Percentiles rank a stretch among this genome's conserved stretches.
phyloP scores from a whole-genome alignment of 2,113 vertebrate species.

The Heliornis fulica region DNA sequence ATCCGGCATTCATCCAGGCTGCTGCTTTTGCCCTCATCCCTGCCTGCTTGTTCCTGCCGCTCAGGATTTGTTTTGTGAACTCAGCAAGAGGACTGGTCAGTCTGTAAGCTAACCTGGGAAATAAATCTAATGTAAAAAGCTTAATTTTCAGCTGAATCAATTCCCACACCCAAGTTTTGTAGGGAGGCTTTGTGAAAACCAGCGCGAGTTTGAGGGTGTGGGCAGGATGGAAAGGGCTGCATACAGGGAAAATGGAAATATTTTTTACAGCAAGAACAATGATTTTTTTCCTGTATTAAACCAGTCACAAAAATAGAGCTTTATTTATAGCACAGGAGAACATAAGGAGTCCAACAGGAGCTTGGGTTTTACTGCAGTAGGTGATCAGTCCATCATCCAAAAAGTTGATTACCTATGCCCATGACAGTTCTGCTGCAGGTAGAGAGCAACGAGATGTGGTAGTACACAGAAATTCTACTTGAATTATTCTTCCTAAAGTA shows the following conservation, averaged over 20 bases:
- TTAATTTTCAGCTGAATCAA: background rate
- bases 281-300: conserved; percentile 3
- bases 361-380: background rate
- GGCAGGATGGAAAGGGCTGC: background rate
- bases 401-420: background rate
- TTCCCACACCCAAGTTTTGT: background rate
- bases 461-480: background rate
- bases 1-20: conserved; percentile 16
- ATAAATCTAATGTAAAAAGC: background rate
- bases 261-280: background rate
- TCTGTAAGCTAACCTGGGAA: background rate
- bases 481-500: background rate
- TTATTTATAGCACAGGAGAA: background rate
- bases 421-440: background rate
- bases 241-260: background rate
- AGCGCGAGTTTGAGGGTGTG: background rate
- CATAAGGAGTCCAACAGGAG: background rate
- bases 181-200: background rate
- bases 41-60: background rate
- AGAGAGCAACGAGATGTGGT: background rate
- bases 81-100: background rate
- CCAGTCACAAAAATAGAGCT: background rate
- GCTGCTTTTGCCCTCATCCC: conserved; percentile 13
- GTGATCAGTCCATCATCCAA: background rate
- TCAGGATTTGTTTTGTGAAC: conserved; percentile 1